Percentiles rank a stretch among this genome's conserved stretches.
These are phyloP conservation scores for Onychomys leucogaster DNA, from an alignment of 2,797 vertebrate species.

Conservation along the genomic window DNA sequence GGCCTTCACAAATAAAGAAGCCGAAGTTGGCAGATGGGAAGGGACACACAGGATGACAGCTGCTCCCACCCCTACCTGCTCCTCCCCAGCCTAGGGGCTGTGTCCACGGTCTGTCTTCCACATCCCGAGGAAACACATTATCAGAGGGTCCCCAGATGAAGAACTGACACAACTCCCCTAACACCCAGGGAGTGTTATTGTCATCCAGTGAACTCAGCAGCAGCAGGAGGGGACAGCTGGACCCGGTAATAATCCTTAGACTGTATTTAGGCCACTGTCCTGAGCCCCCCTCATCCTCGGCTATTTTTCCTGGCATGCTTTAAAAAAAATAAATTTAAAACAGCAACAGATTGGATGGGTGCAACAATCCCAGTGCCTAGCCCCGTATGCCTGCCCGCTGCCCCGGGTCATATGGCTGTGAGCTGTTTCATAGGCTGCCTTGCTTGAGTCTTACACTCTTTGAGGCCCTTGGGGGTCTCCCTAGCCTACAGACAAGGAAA, in stretches of 20 bases:
- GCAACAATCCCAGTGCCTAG: background rate
- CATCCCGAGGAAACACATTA: background rate
- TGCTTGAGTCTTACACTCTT: background rate
- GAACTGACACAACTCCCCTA: background rate
- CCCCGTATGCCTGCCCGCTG: background rate
- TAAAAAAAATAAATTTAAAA: slow-evolving; percentile 25
- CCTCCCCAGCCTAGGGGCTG: background rate
- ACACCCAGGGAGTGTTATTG: rapidly evolving
- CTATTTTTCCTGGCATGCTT: slow-evolving; percentile 24
- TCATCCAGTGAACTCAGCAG: background rate
- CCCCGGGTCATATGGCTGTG: background rate
- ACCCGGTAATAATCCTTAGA: slow-evolving; percentile 59
- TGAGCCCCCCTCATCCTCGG: background rate
- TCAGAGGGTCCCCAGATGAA: background rate
- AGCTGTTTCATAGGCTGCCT: background rate
- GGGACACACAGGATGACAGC: background rate
- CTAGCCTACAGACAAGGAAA: background rate
- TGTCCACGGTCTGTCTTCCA: rapidly evolving
- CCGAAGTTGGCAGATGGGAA: background rate
- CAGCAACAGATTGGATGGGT: slow-evolving; percentile 13
- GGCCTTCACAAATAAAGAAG: background rate
- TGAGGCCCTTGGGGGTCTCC: background rate
- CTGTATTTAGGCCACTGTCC: slow-evolving; percentile 69
- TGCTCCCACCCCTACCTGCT: too few relatives aligned
- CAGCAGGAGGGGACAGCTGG: slow-evolving; percentile 63